A percentile compares a stretch with the other conserved stretches of the same genome.
Evolutionary conservation across 2,888 invertebrate species (phyloP).

Genomic region (Cepaea hortensis): DNA sequence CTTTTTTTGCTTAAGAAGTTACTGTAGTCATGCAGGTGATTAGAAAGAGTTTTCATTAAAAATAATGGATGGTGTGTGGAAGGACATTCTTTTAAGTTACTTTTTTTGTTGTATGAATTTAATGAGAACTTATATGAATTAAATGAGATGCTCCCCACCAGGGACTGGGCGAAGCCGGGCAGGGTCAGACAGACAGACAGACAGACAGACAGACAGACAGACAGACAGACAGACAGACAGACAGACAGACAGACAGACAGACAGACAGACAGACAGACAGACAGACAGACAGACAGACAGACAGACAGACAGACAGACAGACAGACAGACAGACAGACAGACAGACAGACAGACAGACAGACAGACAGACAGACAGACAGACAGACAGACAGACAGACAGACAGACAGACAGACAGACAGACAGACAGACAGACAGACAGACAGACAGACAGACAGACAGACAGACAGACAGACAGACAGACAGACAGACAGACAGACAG

Average conservation of each 20-base stretch:
- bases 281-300: conserved; percentile 41
- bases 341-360: conserved; percentile 37
- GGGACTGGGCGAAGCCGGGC: too few relatives aligned
- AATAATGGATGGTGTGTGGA: too few relatives aligned
- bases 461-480: not conserved
- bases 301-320: conserved; percentile 40
- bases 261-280: conserved; percentile 42
- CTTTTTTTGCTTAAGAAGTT: too few relatives aligned
- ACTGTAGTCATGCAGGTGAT: too few relatives aligned
- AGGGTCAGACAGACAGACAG: conserved; percentile 37
- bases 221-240: conserved; percentile 39
- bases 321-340: conserved; percentile 39
- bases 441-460: not conserved
- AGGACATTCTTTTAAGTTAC: too few relatives aligned
- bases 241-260: conserved; percentile 42
- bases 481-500: not conserved
- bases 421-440: not conserved
- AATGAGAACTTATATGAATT: too few relatives aligned
- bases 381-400: conserved; percentile 30
- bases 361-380: conserved; percentile 37
- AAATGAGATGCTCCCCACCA: too few relatives aligned
- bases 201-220: conserved; percentile 36
- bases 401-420: conserved; percentile 21
- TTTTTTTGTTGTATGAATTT: too few relatives aligned
- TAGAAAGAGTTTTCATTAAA: too few relatives aligned